Evolutionary conservation across 2,888 invertebrate genomes (phyloP), one percentile per base, ranked within the genome.

Genomic region (Platypus cylindrus): DNA sequence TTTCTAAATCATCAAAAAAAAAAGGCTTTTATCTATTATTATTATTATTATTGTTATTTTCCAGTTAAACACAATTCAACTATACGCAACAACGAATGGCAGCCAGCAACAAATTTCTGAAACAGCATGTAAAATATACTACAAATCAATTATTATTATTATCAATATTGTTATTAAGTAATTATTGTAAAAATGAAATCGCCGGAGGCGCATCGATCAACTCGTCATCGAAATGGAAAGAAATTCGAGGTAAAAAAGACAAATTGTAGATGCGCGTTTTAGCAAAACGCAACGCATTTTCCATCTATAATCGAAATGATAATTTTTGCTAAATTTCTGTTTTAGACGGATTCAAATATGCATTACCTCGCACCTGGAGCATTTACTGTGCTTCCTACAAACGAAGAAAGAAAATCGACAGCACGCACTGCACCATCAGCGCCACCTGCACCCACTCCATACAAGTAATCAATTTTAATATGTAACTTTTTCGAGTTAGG

Each of bases 341-440:
- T 52, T 34, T 56, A 60, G 42, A 52, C 53, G 28, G 60, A 62
- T 37, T 45, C 58, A 33, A 50, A 53, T 24, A 48, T 59, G 37
- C 49, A 53, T 34, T 60, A 59, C 38, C 41, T 60, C 29, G 49
- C 59, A 11, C 62, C 62, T 3, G 61, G 60, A 25, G 59, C 62
- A 9, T 62, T 63, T 44, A 62, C 60, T 2, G 52, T 63, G 1
- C 39, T 63, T 23, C 56, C 59, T 8, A 53, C 58, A 17, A 56
- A 60, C n/a, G 49, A 24, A 11, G 37, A 40, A 5, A 32, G 35
- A 11, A n/a, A n/a, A n/a, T n/a, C n/a, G n/a, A n/a, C n/a, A 13
- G 50, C 28, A 45, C 43, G 49, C 51, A n/a, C 51, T n/a, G 49
- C 51, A n/a, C 51, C 52, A 16, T 56, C 58, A 38, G 59, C 61